phyloP scores from a whole-genome alignment of 1,140 invertebrate genomes.

The Aphelinus atriplicis region DNA sequence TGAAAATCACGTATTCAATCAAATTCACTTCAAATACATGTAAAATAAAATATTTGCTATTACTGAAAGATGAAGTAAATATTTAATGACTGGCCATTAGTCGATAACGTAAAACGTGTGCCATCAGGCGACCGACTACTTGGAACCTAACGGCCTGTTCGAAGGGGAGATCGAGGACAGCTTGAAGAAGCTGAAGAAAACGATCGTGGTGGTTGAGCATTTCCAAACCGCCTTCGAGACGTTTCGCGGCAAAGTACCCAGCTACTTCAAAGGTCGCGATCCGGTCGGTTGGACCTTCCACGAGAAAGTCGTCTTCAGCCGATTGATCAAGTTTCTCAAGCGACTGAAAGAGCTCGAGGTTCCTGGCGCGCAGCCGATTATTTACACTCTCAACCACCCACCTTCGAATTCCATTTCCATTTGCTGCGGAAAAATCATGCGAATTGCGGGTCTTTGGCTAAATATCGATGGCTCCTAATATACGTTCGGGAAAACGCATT shows the following conservation, averaged over 20 bases:
- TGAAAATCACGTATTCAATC: too few species aligned
- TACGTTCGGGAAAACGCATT: too few species aligned
- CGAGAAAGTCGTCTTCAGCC: slow-evolving; percentile 70
- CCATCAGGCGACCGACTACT: slow-evolving; percentile 48
- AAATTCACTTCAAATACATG: too few species aligned
- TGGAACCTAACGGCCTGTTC: slow-evolving; percentile 69
- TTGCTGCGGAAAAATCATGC: too few species aligned
- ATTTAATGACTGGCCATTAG: too few species aligned
- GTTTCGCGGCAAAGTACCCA: slow-evolving; percentile 67
- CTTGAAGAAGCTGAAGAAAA: slow-evolving; percentile 49
- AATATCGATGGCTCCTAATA: too few species aligned
- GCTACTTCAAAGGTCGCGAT: slow-evolving; percentile 67
- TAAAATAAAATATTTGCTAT: too few species aligned
- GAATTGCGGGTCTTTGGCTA: too few species aligned
- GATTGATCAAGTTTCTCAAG: slow-evolving; percentile 69
- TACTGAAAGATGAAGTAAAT: too few species aligned
- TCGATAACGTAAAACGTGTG: slow-evolving; percentile 42
- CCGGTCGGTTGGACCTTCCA: slow-evolving; percentile 73
- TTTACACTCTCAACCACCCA: too few species aligned
- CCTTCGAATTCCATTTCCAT: too few species aligned
- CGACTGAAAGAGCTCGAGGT: slow-evolving; percentile 63
- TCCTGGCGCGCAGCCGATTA: too few species aligned
- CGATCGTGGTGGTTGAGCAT: slow-evolving; percentile 46
- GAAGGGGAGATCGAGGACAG: slow-evolving; percentile 71
- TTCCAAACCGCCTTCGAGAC: slow-evolving; percentile 60